A percentile compares a stretch with the other conserved stretches of the same genome.
Conservation (phyloP, 2,797 vertebrate genomes). For the Phalloptychus januarius region DNA sequence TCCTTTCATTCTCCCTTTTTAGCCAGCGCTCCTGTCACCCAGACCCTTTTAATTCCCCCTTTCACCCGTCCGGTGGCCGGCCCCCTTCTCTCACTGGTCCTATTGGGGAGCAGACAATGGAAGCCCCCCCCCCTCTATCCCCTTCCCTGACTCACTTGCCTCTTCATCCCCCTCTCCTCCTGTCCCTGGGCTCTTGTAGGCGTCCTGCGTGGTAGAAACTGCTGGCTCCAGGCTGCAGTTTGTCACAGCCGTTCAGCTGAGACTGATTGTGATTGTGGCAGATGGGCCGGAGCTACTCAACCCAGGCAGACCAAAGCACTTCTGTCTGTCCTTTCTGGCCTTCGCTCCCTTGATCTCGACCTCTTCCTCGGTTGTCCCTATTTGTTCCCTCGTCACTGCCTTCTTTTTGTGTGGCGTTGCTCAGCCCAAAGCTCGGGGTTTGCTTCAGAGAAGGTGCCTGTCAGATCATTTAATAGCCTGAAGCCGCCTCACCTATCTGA, state of each 20-base stretch:
- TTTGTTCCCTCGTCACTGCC: slow-evolving; percentile 33
- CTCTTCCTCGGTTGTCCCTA: slow-evolving; percentile 43
- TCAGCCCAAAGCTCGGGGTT: neutral
- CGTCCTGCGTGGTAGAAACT: slow-evolving; percentile 68
- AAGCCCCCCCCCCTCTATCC: slow-evolving; percentile 22
- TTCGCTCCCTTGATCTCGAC: slow-evolving; percentile 46
- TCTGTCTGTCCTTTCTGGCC: slow-evolving; percentile 15
- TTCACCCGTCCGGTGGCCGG: slow-evolving; percentile 60
- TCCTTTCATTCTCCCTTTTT: slow-evolving; percentile 66
- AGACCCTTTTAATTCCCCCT: slow-evolving; percentile 74
- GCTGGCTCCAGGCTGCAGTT: slow-evolving; percentile 75
- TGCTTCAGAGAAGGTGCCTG: slow-evolving; percentile 6
- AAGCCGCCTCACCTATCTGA: slow-evolving; percentile 1
- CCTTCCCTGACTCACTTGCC: slow-evolving; percentile 25
- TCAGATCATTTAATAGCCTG: slow-evolving; percentile 11
- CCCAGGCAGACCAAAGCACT: slow-evolving; percentile 65
- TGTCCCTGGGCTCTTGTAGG: slow-evolving; percentile 59
- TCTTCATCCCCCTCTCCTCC: slow-evolving; percentile 51
- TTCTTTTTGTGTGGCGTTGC: slow-evolving; percentile 16
- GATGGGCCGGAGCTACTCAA: slow-evolving; percentile 83
- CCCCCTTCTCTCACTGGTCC: slow-evolving; percentile 72
- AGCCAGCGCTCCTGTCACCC: slow-evolving; percentile 67
- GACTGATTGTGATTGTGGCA: slow-evolving; percentile 88
- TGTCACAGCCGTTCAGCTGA: slow-evolving; percentile 87
- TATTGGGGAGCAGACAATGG: slow-evolving; percentile 82